Percentiles rank a stretch among this genome's conserved stretches.
Evolutionary conservation across 1,140 invertebrate species (phyloP).

Genomic region (Lethrus apterus): DNA sequence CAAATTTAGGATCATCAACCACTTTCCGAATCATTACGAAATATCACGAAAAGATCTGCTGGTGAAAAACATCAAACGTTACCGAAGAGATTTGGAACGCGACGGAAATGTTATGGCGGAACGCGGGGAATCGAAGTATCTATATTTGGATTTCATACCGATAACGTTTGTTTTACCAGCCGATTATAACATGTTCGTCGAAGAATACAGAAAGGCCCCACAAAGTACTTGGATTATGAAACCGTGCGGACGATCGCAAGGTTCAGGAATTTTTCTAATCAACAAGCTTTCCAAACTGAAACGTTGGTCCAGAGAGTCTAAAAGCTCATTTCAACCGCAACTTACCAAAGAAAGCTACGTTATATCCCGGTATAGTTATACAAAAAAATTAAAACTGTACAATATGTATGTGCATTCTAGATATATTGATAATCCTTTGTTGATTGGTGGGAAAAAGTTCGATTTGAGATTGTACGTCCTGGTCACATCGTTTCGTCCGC

Average conservation of each 20-base stretch:
- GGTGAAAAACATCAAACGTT: slow-evolving; percentile 93
- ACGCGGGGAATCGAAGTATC: slow-evolving; percentile 61
- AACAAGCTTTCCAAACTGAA: slow-evolving; percentile 84
- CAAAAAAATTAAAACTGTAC: neutral
- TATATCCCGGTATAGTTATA: slow-evolving; percentile 59
- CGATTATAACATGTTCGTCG: slow-evolving; percentile 93
- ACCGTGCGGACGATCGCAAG: slow-evolving; percentile 87
- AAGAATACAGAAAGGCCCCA: slow-evolving; percentile 87
- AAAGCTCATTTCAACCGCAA: slow-evolving; percentile 75
- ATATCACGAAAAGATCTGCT: slow-evolving; percentile 89
- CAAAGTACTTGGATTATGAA: slow-evolving; percentile 97
- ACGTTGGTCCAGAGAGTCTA: slow-evolving; percentile 78
- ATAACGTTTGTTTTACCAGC: slow-evolving; percentile 89
- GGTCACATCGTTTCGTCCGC: slow-evolving; percentile 77
- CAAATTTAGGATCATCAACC: slow-evolving; percentile 66
- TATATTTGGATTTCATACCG: slow-evolving; percentile 85
- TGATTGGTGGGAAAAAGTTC: slow-evolving; percentile 87
- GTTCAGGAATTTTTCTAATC: slow-evolving; percentile 80
- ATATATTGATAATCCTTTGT: slow-evolving; percentile 76
- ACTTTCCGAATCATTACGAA: slow-evolving; percentile 93
- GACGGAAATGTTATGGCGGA: slow-evolving; percentile 84
- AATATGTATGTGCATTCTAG: slow-evolving; percentile 32
- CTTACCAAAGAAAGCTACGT: slow-evolving; percentile 82
- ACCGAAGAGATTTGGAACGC: slow-evolving; percentile 83
- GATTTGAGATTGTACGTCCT: slow-evolving; percentile 78